Base-by-base conservation (phyloP, 1,140 invertebrate genomes). In the Dreissena rostriformis region DNA sequence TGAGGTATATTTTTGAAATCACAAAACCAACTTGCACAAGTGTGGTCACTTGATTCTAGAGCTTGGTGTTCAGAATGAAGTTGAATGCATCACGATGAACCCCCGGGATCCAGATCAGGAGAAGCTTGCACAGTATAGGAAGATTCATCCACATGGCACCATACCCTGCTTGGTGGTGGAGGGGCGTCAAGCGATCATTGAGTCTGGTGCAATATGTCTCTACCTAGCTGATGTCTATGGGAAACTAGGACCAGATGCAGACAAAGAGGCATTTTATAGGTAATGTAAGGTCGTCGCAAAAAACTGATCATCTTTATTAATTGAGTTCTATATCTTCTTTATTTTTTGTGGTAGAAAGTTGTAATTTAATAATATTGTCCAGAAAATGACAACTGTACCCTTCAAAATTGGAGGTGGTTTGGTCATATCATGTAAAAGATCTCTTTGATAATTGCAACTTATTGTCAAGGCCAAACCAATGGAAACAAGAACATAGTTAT, bases 191-290 rank as follows among this genome's bases (percentile, higher is more conserved):
- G 57, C 83, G 5, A 73, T 91, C 49, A 63, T 91, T 8, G 89
- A 91, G 78, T 90, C 89, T 0, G 90, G 86, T 14, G 90, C 90
- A 49, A 89, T 91, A 70, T 91, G 90, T 61, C 29, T 90, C 65
- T 90, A 88, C 73, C 66, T 91, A 55, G 90, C 86, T n/a, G 89
- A 90, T 29, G 15, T 85, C 19, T 88, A 87, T 75, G 82, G 84
- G 19, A 79, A 84, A 15, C 83, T 91, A 26, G 73, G 82, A 22
- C 90, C 90, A 24, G 84, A 88, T 26, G 55, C 70, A 19, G 76
- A 84, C 66, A 86, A 55, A 24, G 74, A 29, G 49, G 88, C 88
- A 22, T 89, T 88, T 66, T 90, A 90, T 63, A 88, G 87, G 88
- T 91, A 84, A 28, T 5, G 8, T 39, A 5, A 5, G 39, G 39